A percentile compares a stretch with the other conserved stretches of the same genome.
These are phyloP conservation scores for Thunnus albacares DNA, from an alignment of 2,797 vertebrate species.

Conservation along the genomic window DNA sequence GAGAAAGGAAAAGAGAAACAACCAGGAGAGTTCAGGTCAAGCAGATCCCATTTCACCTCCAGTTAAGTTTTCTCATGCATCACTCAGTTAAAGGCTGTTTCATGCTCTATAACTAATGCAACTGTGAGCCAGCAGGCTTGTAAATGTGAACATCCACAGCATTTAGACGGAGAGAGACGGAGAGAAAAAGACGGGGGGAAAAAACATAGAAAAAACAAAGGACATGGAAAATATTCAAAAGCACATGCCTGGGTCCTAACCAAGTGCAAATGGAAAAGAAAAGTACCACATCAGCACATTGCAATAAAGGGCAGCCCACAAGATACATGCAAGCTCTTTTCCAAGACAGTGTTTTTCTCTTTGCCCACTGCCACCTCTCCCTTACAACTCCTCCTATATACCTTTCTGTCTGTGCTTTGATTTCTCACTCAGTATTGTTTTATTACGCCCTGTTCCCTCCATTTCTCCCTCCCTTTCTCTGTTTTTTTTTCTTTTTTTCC, in stretches of 20 bases:
- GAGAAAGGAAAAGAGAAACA: slow-evolving; percentile 26
- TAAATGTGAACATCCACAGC: slow-evolving; percentile 66
- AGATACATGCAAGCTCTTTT: slow-evolving; percentile 75
- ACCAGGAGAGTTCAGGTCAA: slow-evolving; percentile 53
- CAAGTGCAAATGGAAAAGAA: slow-evolving; percentile 84
- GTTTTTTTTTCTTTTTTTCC: not conserved
- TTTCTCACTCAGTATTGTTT: slow-evolving; percentile 40
- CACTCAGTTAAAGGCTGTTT: slow-evolving; percentile 71
- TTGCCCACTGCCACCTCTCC: slow-evolving; percentile 33
- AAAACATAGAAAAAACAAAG: slow-evolving; percentile 63
- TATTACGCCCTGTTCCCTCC: slow-evolving; percentile 11
- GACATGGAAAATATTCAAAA: slow-evolving; percentile 80
- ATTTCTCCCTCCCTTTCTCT: not conserved
- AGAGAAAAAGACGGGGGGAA: slow-evolving; percentile 14
- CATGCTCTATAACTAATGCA: slow-evolving; percentile 72
- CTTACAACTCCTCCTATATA: slow-evolving; percentile 38
- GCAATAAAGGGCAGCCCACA: slow-evolving; percentile 81
- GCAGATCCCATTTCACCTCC: slow-evolving; percentile 71
- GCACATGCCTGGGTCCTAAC: slow-evolving; percentile 77
- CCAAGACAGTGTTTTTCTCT: slow-evolving; percentile 71
- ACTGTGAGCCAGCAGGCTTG: slow-evolving; percentile 67
- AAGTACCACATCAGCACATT: slow-evolving; percentile 82
- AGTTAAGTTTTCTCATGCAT: slow-evolving; percentile 73
- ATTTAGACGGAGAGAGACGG: slow-evolving; percentile 32
- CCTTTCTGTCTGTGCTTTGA: slow-evolving; percentile 46